Percentiles rank a stretch among this genome's conserved stretches.
Evolutionary conservation across 2,113 vertebrate genomes (phyloP).

Genomic region (Pogonocichla stellata): DNA sequence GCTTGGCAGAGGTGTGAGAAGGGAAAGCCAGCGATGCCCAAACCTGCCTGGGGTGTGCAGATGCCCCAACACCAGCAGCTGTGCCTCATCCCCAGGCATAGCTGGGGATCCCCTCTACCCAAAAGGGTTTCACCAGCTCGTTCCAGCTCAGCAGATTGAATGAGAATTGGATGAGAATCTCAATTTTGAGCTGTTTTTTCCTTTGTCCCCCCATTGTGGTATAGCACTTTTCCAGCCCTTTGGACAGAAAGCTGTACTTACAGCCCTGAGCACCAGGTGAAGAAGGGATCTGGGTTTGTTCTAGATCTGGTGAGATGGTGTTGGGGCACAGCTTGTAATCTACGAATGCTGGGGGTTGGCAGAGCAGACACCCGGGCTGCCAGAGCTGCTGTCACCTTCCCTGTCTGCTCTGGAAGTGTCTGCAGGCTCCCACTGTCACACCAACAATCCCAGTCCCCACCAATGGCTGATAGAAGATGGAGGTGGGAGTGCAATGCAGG

Average conservation of each 20-base stretch:
- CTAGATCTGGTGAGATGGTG: background rate
- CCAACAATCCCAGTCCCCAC: background rate
- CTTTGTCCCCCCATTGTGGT: accelerated
- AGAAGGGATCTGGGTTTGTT: background rate
- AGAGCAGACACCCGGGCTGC: background rate
- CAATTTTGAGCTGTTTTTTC: background rate
- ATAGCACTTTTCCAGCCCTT: background rate
- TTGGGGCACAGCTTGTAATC: background rate
- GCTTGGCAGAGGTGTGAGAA: background rate
- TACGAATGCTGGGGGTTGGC: background rate
- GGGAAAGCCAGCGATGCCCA: background rate
- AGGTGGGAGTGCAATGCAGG: background rate
- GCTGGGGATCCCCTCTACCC: background rate
- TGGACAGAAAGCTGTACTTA: background rate
- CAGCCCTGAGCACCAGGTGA: background rate
- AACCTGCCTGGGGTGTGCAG: background rate
- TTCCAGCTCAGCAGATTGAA: background rate
- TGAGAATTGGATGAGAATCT: background rate
- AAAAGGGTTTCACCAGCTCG: background rate
- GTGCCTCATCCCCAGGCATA: background rate
- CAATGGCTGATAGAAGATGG: background rate
- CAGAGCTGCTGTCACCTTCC: background rate
- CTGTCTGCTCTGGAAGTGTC: background rate
- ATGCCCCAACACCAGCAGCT: background rate
- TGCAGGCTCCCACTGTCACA: background rate